These are phyloP conservation scores for Falco columbarius DNA, from an alignment of 2,797 vertebrate species.

Conservation along the genomic window DNA sequence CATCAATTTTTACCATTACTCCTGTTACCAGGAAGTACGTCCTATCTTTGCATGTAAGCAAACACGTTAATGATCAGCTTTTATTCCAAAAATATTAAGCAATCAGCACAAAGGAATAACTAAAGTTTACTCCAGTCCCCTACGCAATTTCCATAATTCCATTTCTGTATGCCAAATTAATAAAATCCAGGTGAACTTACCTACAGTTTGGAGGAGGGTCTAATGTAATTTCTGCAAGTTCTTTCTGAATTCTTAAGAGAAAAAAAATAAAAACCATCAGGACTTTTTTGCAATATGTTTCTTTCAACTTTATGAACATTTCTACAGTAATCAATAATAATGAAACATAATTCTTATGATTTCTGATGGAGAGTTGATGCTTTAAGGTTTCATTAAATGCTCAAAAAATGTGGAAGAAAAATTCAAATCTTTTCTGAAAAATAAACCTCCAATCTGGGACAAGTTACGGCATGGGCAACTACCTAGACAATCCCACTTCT, in stretches of 20 bases:
- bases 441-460: background rate
- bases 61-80: background rate
- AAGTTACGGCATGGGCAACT: background rate
- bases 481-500: background rate
- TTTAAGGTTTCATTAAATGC: background rate
- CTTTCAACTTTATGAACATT: background rate
- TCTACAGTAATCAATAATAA: background rate
- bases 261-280: constrained; percentile 31
- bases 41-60: background rate
- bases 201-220: constrained; percentile 99
- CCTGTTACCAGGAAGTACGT: background rate
- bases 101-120: background rate
- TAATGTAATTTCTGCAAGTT: constrained; percentile 98
- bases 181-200: constrained; percentile 82
- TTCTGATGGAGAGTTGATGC: background rate
- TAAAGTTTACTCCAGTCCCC: background rate
- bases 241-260: constrained; percentile 95
- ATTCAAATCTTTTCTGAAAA: background rate
- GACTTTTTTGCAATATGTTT: background rate
- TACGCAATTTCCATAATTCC: background rate
- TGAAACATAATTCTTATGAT: background rate
- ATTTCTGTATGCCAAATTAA: constrained; percentile 31
- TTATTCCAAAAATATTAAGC: background rate
- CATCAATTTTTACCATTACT: background rate
- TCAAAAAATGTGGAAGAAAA: background rate